Base-by-base conservation (phyloP, 2,888 invertebrate genomes). In the Siphlonurus alternatus region DNA sequence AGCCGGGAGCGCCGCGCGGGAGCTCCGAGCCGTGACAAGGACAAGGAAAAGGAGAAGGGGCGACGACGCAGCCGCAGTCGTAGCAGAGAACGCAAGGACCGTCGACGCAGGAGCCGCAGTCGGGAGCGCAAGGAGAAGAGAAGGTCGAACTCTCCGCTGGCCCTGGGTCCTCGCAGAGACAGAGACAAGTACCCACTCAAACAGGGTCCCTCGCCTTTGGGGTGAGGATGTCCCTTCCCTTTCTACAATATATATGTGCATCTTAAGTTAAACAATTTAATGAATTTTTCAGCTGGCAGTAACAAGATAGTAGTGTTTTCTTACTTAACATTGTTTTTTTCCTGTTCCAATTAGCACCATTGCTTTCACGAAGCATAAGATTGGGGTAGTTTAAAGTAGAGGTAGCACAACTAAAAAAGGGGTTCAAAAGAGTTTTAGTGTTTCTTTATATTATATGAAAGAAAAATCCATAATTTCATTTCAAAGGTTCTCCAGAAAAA, bases 1-100 rank as follows among this genome's bases (percentile, higher is more conserved):
- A 73, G 78, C 63, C 79, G 80, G 62, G 80, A 81, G 65, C 70
- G 71, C 54, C 71, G 72, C 1, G 70, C 72, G 23, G 70, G 72
- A 5, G 72, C 72, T n/a, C n/a, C n/a, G 18, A 67, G 68, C n/a
- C 63, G 65, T 51, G 64, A 66, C 53, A 63, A 65, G 53, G 66
- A 60, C 24, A 25, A 63, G 10, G 69, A 69, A 19, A 64, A 67
- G 23, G 67, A 68, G 23, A 68, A 67, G 60, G 67, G 22, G 64
- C 2, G 66, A 25, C 59, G 71, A 70, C 67, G 73, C 71, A 20
- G 72, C 71, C 38, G 72, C 70, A 66, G 72, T 71, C 64, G 76
- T 76, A 68, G 71, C 73, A 25, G 76, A 75, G 64, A 64, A 23
- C 63, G 63, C 59, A 59, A 65, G 53, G 23, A 69, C 67, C 61